Evolutionary conservation across 2,888 invertebrate species (phyloP).

Genomic region (Molorchus minor): DNA sequence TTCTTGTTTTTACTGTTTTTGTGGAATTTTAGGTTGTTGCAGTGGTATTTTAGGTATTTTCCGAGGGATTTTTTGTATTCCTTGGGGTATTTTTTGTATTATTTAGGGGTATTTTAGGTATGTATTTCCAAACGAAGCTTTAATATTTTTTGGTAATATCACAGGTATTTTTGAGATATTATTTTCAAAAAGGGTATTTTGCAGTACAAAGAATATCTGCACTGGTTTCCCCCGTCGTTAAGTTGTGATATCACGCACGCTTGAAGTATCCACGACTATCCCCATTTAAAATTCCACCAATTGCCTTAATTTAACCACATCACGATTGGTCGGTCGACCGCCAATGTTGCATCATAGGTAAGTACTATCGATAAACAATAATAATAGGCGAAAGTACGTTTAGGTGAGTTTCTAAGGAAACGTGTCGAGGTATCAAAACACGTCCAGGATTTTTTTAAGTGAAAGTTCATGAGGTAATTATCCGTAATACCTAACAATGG

Average conservation of each 20-base stretch:
- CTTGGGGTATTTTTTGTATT: too few species aligned
- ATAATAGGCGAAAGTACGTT: constrained; percentile 32
- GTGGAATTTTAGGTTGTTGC: too few species aligned
- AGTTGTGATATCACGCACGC: too few species aligned
- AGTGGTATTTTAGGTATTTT: too few species aligned
- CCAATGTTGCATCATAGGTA: constrained; percentile 33
- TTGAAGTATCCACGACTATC: not conserved
- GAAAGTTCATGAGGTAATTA: constrained; percentile 21
- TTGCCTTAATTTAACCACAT: constrained; percentile 2
- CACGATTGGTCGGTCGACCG: too few species aligned
- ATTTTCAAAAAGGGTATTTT: not conserved
- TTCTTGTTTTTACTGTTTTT: too few species aligned
- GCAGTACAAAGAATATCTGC: too few species aligned
- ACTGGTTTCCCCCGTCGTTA: too few species aligned
- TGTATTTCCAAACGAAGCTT: not conserved
- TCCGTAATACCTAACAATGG: constrained; percentile 13
- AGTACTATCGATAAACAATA: constrained; percentile 30
- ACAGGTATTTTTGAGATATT: not conserved
- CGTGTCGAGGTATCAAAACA: constrained; percentile 21
- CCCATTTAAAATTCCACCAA: constrained; percentile 1
- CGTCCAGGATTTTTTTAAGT: constrained; percentile 34
- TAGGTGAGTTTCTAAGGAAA: constrained; percentile 1
- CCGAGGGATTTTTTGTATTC: too few species aligned
- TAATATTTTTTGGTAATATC: not conserved
- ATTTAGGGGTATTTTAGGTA: not conserved